These are phyloP conservation scores for Malacosoma neustria DNA, from an alignment of 2,888 invertebrate genomes.

Conservation along the genomic window DNA sequence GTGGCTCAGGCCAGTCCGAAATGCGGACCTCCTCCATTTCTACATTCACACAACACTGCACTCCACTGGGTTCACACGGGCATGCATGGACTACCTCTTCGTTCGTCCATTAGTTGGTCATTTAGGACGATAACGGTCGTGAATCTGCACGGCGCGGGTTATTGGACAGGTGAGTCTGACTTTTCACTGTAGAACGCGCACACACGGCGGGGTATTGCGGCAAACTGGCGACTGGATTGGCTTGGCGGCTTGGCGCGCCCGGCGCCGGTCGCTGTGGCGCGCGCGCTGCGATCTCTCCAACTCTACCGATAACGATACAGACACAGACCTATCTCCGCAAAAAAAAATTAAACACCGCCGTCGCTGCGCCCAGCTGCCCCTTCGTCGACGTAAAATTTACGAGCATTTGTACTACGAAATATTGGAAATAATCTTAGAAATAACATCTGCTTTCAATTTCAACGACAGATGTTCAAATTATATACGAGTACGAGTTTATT, in stretches of 20 bases:
- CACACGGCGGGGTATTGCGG: slow-evolving; percentile 56
- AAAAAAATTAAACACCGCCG: slow-evolving; percentile 33
- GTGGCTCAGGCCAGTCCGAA: slow-evolving; percentile 80
- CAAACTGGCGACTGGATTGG: slow-evolving; percentile 34
- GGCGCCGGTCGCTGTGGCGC: slow-evolving; percentile 32
- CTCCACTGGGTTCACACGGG: slow-evolving; percentile 59
- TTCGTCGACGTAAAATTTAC: no score
- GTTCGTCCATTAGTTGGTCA: slow-evolving; percentile 67
- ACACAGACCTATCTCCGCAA: slow-evolving; percentile 40
- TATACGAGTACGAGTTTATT: no score
- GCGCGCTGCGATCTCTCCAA: slow-evolving; percentile 58
- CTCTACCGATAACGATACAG: slow-evolving; percentile 20
- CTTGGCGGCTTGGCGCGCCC: slow-evolving; percentile 37
- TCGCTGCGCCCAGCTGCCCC: slow-evolving; percentile 29
- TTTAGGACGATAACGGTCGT: slow-evolving; percentile 67
- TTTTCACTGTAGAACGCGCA: slow-evolving; percentile 30
- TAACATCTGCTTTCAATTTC: no score
- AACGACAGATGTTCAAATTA: no score
- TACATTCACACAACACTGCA: slow-evolving; percentile 68
- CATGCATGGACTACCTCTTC: slow-evolving; percentile 69
- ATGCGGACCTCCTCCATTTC: slow-evolving; percentile 78
- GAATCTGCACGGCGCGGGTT: slow-evolving; percentile 15
- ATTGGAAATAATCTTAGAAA: no score
- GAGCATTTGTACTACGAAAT: no score
- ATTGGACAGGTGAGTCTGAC: slow-evolving; percentile 17